Percentiles rank a stretch among this genome's conserved stretches.
Conservation (phyloP, 2,113 vertebrate genomes). For the Loxodonta africana region DNA sequence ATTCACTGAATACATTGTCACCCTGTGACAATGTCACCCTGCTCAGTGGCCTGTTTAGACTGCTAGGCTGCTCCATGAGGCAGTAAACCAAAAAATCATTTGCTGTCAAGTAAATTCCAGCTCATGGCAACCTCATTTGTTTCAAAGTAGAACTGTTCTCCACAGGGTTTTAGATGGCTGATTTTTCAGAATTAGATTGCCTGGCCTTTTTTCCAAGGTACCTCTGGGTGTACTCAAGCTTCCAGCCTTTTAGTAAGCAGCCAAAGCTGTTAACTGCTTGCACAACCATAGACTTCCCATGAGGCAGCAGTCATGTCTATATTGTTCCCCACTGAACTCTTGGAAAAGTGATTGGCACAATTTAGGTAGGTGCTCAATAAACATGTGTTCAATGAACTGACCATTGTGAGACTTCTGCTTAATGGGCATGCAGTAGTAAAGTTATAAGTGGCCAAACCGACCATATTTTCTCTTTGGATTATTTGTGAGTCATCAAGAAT, state of each 20-base stretch:
- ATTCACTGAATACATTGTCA: no score
- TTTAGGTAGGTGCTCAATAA: not conserved
- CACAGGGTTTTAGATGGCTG: no score
- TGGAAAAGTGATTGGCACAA: not conserved
- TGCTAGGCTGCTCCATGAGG: not conserved
- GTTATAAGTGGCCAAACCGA: not conserved
- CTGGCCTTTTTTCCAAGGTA: no score
- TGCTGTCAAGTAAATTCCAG: no score
- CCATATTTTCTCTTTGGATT: not conserved
- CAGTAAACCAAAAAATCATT: not conserved
- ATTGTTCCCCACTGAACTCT: not conserved
- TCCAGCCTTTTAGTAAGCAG: no score
- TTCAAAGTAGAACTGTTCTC: no score
- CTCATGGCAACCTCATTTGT: no score
- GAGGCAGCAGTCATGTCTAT: not conserved
- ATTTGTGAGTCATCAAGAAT: not conserved
- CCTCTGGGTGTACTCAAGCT: no score
- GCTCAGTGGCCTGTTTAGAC: not conserved
- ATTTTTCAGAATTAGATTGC: no score
- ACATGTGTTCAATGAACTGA: not conserved
- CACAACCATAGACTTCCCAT: no score
- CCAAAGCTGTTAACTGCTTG: no score
- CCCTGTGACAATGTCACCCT: not conserved
- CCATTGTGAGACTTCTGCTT: not conserved
- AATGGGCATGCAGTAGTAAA: not conserved